Conservation (phyloP, 2,113 vertebrate species). For the Chrysemys picta region DNA sequence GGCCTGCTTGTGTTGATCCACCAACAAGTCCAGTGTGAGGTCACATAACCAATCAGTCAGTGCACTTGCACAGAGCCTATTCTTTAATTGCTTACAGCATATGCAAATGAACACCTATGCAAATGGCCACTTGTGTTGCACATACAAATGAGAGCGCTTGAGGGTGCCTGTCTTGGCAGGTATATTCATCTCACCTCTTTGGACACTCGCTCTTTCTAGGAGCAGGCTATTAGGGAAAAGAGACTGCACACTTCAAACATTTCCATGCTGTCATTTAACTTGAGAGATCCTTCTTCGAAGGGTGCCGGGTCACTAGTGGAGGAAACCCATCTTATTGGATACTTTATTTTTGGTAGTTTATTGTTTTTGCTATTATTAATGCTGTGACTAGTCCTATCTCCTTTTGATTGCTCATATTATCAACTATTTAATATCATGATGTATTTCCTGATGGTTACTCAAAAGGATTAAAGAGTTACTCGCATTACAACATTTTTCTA, state of each 20-base stretch:
- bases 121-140: not conserved
- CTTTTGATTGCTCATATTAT: not conserved
- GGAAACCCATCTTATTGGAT: not conserved
- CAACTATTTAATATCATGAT: slow-evolving; percentile 16
- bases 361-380: not conserved
- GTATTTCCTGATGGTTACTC: slow-evolving; percentile 7
- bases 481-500: slow-evolving; percentile 26
- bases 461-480: slow-evolving; percentile 34
- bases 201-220: not conserved
- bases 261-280: not conserved
- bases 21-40: not conserved
- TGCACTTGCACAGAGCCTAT: not conserved
- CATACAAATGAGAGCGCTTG: not conserved
- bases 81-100: not conserved
- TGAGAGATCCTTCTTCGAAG: not conserved
- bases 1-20: not conserved
- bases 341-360: not conserved
- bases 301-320: accelerated
- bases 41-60: not conserved
- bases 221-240: not conserved
- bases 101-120: not conserved
- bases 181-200: not conserved
- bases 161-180: accelerated
- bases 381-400: not conserved
- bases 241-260: not conserved